phyloP scores from a whole-genome alignment of 2,888 invertebrate species.

The Plusia festucae region DNA sequence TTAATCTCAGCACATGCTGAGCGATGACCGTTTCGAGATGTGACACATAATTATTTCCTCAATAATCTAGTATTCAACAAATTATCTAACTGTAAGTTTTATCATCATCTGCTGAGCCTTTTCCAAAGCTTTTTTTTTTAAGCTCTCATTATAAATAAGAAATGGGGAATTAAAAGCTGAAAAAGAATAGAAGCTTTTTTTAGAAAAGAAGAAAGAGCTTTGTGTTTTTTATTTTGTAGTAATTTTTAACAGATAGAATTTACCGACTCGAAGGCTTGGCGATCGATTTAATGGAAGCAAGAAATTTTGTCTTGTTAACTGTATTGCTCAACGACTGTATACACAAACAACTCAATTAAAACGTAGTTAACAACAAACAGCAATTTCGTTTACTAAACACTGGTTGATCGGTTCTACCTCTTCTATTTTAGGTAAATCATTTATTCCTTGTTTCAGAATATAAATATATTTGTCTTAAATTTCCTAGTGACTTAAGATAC shows the following conservation, averaged over 20 bases:
- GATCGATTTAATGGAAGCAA: slow-evolving; percentile 38
- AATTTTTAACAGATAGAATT: neutral
- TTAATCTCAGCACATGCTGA: no score
- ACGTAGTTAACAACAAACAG: slow-evolving; percentile 39
- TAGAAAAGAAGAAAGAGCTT: no score
- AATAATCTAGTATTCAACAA: no score
- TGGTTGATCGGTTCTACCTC: slow-evolving; percentile 6
- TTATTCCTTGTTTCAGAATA: neutral
- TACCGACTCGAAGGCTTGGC: neutral
- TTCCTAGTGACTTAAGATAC: slow-evolving; percentile 4
- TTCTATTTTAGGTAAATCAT: slow-evolving; percentile 1
- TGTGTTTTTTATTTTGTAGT: neutral
- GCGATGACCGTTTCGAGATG: no score
- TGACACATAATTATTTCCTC: no score
- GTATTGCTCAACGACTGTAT: slow-evolving; percentile 14
- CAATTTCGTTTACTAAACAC: slow-evolving; percentile 25
- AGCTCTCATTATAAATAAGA: no score
- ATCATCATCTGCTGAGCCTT: neutral
- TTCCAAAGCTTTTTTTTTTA: no score
- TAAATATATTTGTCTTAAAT: neutral
- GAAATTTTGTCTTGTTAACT: slow-evolving; percentile 33
- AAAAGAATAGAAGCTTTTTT: no score
- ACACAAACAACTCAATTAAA: slow-evolving; percentile 39
- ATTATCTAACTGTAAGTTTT: no score
- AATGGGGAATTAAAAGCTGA: no score